Evolutionary conservation across 2,797 vertebrate genomes (phyloP), one percentile per base, ranked within the genome.

Genomic region (Dicrostonyx torquatus): DNA sequence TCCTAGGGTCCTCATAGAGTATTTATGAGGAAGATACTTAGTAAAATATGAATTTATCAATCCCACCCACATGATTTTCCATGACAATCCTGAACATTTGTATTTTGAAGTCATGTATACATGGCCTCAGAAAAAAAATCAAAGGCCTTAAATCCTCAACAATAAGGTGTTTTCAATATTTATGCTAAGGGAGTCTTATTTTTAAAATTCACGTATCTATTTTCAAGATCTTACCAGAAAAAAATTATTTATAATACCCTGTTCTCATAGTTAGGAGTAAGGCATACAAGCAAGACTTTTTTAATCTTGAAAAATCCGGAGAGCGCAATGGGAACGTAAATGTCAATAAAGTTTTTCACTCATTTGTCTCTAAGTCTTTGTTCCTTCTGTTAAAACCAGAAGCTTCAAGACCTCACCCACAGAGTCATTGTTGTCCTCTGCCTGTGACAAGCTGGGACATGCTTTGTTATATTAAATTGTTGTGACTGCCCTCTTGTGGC

Each of bases 401-500:
- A 53, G 77, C 97, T 97, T 15, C 0, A 10, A 98, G 88, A 0
- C 62, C 58, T 78, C 43, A 93, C 91, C 86, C 43, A 97, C 85
- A 96, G 93, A 83, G 26, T 85, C 94, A 98, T 98, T 98, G 98
- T 98, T 96, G 94, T 13, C 89, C 92, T 3, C 64, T 9, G 78
- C 89, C 22, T 95, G 94, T 86, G 96, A 92, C 94, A 87, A 87
- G 86, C 90, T 50, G 24, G 75, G 83, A 6, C 17, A 93, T 22
- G 89, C 64, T 89, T 94, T 91, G 50, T 70, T 95, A 75, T 96
- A 98, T 98, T 98, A 97, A 98, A 64, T 97, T 98, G 98, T 94
- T 96, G 70, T 97, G 98, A 98, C 96, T 98, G 98, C 98, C 98
- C 98, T 98, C 98, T 99, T 98, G 98, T 98, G 98, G 98, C 45